Base-by-base conservation (phyloP, 2,888 invertebrate genomes). In the Limenitis arthemis region DNA sequence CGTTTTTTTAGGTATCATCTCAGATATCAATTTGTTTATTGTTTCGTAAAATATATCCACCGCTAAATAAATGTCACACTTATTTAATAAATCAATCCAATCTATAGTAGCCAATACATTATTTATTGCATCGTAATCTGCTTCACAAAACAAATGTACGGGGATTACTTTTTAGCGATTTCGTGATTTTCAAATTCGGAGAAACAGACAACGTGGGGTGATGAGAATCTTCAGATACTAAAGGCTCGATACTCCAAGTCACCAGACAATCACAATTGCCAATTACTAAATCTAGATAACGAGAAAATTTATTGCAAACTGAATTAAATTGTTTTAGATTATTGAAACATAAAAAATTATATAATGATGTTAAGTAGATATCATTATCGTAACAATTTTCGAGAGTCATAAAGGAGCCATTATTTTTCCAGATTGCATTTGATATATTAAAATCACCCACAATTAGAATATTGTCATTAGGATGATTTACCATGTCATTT, bases 401-500 rank as follows among this genome's bases (percentile, higher is more conserved):
- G 2, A 46, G 11, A 11, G 5, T 37, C 38, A 46, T 44, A 20
- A 33, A 8, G 1, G 32, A 8, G 4, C 5, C n/a, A 30, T 3
- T 7, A 11, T 20, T 6, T 28, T 7, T 6, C 46, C 46, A 46
- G n/a, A 5, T 5, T 9, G 31, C 37, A 28, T 8, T 11, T 3
- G 46, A 5, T 28, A 46, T 31, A 34, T 38, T 46, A 30, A 46
- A 46, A 12, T 46, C 38, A 36, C 46, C 46, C 7, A 46, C 6
- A 20, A 46, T 28, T 5, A 46, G 8, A 30, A 30, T n/a, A 38
- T 8, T 29, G 30, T 46, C 46, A 30, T 46, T 5, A 30, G 46
- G 37, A 36, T 46, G 9, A 7, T 8, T 3, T 30, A 46, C 5
- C 7, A n/a, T n/a, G 6, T 37, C 28, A 46, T 38, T 30, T 2